Conservation (phyloP, 2,888 invertebrate species). For the Leucozona laternaria region DNA sequence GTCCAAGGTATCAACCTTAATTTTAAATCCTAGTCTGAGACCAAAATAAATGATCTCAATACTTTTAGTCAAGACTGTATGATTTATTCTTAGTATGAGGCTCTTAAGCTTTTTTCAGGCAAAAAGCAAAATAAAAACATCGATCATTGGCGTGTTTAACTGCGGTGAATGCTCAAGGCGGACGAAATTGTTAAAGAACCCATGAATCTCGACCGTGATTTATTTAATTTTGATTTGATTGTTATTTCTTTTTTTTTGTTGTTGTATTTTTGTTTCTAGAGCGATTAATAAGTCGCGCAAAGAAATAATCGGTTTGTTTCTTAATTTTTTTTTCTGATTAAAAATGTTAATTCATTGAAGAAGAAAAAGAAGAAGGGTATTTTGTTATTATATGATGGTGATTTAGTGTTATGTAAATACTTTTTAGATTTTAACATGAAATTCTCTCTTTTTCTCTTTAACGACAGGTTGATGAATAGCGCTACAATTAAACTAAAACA, state of each 20-base stretch:
- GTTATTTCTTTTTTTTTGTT: conserved; percentile 44
- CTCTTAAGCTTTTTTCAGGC: conserved; percentile 18
- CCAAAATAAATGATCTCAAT: neutral
- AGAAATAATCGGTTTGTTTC: conserved; percentile 5
- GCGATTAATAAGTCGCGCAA: conserved; percentile 37
- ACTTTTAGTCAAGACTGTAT: neutral
- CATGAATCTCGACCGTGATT: conserved; percentile 67
- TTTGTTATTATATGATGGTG: conserved; percentile 35
- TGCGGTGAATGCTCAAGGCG: conserved; percentile 67
- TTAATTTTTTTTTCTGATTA: conserved; percentile 57
- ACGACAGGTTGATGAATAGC: conserved; percentile 69
- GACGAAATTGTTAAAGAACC: conserved; percentile 30
- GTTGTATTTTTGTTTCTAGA: conserved; percentile 29
- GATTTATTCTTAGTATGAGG: neutral
- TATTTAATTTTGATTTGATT: conserved; percentile 64
- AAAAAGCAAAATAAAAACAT: conserved; percentile 49
- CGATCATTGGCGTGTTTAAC: conserved; percentile 67
- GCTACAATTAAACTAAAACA: conserved; percentile 57
- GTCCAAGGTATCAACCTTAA: too few species aligned
- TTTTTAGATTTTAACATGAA: conserved; percentile 29
- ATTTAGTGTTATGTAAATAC: conserved; percentile 74
- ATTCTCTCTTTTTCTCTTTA: neutral
- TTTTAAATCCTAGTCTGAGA: too few species aligned
- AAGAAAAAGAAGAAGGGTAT: neutral
- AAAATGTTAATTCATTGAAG: conserved; percentile 68